phyloP scores from a whole-genome alignment of 1,140 invertebrate species.

The Platyura marginata region DNA sequence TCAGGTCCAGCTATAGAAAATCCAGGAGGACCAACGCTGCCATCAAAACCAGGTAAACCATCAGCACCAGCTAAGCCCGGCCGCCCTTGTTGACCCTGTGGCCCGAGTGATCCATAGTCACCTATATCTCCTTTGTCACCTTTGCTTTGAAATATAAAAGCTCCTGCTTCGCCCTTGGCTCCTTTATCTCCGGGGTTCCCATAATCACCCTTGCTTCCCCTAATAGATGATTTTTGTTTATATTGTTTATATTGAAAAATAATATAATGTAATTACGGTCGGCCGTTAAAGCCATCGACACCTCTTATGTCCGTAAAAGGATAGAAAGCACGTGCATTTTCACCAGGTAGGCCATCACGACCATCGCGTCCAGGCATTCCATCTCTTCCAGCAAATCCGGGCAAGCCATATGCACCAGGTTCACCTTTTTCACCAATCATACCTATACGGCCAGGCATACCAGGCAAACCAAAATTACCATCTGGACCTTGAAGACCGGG shows the following conservation, averaged over 20 bases:
- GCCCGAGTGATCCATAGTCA: constrained; percentile 14
- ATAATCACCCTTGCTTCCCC: no score
- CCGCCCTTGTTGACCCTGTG: constrained; percentile 12
- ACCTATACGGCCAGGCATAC: neutral
- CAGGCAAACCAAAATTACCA: neutral
- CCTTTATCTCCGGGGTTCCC: no score
- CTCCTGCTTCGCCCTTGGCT: constrained; percentile 32
- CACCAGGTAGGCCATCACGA: constrained; percentile 25
- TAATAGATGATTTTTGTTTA: no score
- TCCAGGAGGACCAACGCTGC: constrained; percentile 13
- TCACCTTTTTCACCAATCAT: neutral
- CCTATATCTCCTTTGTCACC: constrained; percentile 31
- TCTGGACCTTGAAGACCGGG: constrained; percentile 1
- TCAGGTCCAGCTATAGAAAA: constrained; percentile 17
- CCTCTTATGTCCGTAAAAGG: constrained; percentile 15
- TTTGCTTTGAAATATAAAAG: no score
- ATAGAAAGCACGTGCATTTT: constrained; percentile 28
- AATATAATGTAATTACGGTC: constrained; percentile 26
- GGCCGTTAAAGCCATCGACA: constrained; percentile 18
- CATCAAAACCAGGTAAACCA: constrained; percentile 9
- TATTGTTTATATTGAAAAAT: no score
- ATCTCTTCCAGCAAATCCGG: constrained; percentile 22
- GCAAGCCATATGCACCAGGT: neutral
- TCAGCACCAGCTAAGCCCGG: constrained; percentile 17
- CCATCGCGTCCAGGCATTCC: constrained; percentile 27